phyloP scores from a whole-genome alignment of 2,888 invertebrate species.

The Masnerella sp. region DNA sequence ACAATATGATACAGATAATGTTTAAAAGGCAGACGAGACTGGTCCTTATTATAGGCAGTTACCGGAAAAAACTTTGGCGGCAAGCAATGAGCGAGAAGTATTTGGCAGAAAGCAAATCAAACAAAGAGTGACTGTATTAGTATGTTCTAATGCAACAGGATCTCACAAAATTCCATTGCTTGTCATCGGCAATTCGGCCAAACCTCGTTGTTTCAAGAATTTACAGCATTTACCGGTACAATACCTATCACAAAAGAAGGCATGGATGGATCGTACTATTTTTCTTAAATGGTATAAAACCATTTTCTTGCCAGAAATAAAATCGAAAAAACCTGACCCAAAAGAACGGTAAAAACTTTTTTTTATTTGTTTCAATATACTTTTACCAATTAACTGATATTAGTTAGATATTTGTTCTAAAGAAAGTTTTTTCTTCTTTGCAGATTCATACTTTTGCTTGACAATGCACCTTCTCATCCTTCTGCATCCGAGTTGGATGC shows the following conservation, averaged over 20 bases:
- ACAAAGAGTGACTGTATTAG: neutral
- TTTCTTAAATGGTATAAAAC: neutral
- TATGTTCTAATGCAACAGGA: neutral
- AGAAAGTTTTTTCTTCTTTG: neutral
- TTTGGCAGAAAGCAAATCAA: neutral
- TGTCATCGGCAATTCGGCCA: neutral
- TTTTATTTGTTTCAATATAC: neutral
- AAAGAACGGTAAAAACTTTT: neutral
- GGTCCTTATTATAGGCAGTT: neutral
- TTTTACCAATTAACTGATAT: too few relatives aligned
- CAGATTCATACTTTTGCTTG: neutral
- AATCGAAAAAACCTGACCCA: neutral
- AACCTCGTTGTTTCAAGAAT: neutral
- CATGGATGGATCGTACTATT: neutral
- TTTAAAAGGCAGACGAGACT: neutral
- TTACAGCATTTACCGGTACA: neutral
- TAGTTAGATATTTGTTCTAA: too few relatives aligned
- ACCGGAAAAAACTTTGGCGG: neutral
- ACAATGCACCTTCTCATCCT: neutral
- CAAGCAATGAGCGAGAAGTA: neutral
- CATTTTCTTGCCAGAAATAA: neutral
- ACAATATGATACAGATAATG: too few relatives aligned
- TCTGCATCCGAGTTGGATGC: neutral
- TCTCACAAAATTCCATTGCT: neutral
- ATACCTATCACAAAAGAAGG: neutral